Base-by-base conservation (phyloP, 2,888 invertebrate species). In the Caenorhabditis becei region DNA sequence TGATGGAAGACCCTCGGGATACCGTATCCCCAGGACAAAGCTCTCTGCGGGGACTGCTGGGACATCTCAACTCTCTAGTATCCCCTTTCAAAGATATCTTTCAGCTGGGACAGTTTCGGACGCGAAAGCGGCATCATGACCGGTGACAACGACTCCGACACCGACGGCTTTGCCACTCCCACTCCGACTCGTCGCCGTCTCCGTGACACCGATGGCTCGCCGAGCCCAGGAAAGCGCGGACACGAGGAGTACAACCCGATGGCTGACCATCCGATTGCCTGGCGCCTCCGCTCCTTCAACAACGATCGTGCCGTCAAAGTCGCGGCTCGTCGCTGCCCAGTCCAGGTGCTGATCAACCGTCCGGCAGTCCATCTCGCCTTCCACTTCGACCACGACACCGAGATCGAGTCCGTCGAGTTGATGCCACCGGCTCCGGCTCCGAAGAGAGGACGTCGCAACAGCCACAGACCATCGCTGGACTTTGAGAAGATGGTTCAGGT, bases 401-500 rank as follows among this genome's bases (percentile, higher is more conserved):
- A 74, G n/a, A 28, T 74, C 20, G 66, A 63, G 24, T 4, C 56
- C 11, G 58, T 16, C 14, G 72, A 72, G 54, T 23, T 72, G 53
- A 56, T 61, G 65, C 65, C 77, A 32, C 69, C 71, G 44, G 77
- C 77, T 37, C 69, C 75, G 49, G 79, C 82, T 16, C 61, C 74
- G 24, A 81, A 81, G 37, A 20, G 79, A 49, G 80, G 66, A 47
- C 74, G 83, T n/a, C 69, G 77, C 26, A 75, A 82, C 53, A 74
- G 74, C 32, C 74, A 79, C 53, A 71, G 84, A 16, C 84, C 84
- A n/a, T 77, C 80, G 44, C 65, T 84, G 51, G 86, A 86, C 51
- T 82, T 86, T 28, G 84, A 86, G 58, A 86, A 86, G 66, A 86
- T 86, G 86, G 72, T 82, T 35, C 53, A 81, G 72, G 84, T 84